Base-by-base conservation (phyloP, 2,888 invertebrate genomes). In the Amitus sp. region DNA sequence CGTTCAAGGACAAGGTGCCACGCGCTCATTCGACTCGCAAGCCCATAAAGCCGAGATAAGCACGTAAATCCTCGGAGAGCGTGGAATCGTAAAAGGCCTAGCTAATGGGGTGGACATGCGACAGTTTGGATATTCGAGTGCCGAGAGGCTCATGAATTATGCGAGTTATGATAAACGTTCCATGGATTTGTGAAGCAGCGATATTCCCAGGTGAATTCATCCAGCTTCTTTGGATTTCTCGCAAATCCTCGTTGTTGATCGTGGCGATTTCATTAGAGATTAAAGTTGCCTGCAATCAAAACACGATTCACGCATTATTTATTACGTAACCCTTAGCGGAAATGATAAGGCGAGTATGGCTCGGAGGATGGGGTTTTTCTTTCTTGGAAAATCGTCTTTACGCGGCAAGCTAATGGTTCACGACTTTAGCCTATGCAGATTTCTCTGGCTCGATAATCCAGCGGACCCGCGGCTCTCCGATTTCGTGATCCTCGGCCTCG, bases 401-500 rank as follows among this genome's bases (percentile, higher is more conserved):
- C 69, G 57, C 60, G 65, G 67, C 58, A 67, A 74, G 73, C 75
- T 77, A 79, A 79, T 77, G 74, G 76, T 75, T 73, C 75, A 76
- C 76, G 77, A 76, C 77, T 78, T 69, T 75, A 70, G 69, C 70
- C 74, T 75, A 77, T 78, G 78, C 77, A 77, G 79, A 78, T 79
- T 75, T 69, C 73, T 65, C 62, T 64, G 62, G 65, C 63, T 65
- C 71, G 78, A 78, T 78, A 76, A 75, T 75, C 73, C 72, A 42
- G 53, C 61, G 65, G 67, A 71, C 67, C 68, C 66, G 69, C 65
- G 66, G 58, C 58, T 54, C 65, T 66, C 57, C 69, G 71, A 71
- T 72, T 74, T 72, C 67, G 67, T 68, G 67, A 70, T 70, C 57
- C n/a, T n/a, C n/a, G 55, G 39, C 55, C 39, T 40, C 27, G 50